Evolutionary conservation across 2,797 vertebrate genomes (phyloP), one percentile per base, ranked within the genome.

Genomic region (Sebastes diaconus): DNA sequence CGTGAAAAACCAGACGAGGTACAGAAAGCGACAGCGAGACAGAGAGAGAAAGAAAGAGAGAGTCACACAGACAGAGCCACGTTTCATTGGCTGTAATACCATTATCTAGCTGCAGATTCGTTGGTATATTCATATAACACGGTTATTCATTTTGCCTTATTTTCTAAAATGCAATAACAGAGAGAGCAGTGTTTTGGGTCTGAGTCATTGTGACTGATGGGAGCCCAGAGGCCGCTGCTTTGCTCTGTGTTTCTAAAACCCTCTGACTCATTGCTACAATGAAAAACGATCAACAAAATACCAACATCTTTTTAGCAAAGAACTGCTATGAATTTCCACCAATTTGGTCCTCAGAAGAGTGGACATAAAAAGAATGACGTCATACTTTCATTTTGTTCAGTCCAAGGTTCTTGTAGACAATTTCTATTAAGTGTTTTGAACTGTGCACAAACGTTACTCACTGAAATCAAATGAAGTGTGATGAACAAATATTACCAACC

Each of bases 91-190:
- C 52, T 87, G 66, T 81, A 86, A 87, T 76, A 67, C 71, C 77
- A 78, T 87, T 85, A 73, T 85, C 68, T 68, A 79, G 68, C 74
- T 84, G 65, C 67, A 27, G 82, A 77, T 79, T 88, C 16, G 6
- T 73, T 74, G 81, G 68, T 84, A 46, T 76, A 75, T 87, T 86
- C 70, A 81, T 77, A 88, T 69, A 75, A 90, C 73, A 79, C 22
- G 11, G 74, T 84, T 86, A 87, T 84, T 90, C 81, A 75, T 90
- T 89, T 86, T 58, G 66, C 64, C 64, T 86, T 84, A 81, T 88
- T 87, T 84, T 84, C 64, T 66, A 75, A 83, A 90, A 87, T 83
- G 64, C 61, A 86, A 76, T 84, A 89, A 86, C 58, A 84, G 63
- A 63, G 57, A 54, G 71, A 85, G 69, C 73, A 72, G 65, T 72